A percentile compares a stretch with the other conserved stretches of the same genome.
These are phyloP conservation scores for Agrotis exclamationis DNA, from an alignment of 2,888 invertebrate genomes.

Conservation along the genomic window DNA sequence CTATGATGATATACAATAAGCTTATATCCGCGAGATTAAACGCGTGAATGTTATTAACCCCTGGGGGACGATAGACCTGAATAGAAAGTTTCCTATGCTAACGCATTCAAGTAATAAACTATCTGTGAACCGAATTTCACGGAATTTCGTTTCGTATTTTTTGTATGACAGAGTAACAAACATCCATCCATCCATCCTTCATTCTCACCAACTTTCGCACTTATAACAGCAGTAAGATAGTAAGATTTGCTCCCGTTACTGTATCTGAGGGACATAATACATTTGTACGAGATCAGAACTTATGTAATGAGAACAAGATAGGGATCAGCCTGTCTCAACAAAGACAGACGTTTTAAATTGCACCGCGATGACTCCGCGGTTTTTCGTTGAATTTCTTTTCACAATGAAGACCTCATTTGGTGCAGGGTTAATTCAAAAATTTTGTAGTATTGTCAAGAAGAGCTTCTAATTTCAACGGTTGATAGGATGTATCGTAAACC, in stretches of 20 bases:
- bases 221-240: neutral
- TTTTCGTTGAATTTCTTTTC: conserved; percentile 77
- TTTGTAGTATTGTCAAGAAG: conserved; percentile 19
- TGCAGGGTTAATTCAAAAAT: conserved; percentile 73
- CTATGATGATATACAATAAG: too few species aligned
- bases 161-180: too few species aligned
- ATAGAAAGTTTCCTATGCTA: too few species aligned
- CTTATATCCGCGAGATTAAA: too few species aligned
- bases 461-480: conserved; percentile 12
- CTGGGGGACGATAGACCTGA: too few species aligned
- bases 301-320: conserved; percentile 81
- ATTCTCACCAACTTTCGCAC: too few species aligned
- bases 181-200: too few species aligned
- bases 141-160: too few species aligned
- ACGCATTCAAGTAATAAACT: too few species aligned
- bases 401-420: conserved; percentile 78
- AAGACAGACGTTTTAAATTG: conserved; percentile 84
- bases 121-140: too few species aligned
- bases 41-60: too few species aligned
- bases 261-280: conserved; percentile 44
- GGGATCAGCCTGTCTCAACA: conserved; percentile 74
- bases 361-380: conserved; percentile 81
- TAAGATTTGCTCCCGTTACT: conserved; percentile 45
- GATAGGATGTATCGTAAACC: neutral
- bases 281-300: conserved; percentile 67